Percentiles rank a stretch among this genome's conserved stretches.
Conservation (phyloP, 2,888 invertebrate species). For the Gortyna flavago region DNA sequence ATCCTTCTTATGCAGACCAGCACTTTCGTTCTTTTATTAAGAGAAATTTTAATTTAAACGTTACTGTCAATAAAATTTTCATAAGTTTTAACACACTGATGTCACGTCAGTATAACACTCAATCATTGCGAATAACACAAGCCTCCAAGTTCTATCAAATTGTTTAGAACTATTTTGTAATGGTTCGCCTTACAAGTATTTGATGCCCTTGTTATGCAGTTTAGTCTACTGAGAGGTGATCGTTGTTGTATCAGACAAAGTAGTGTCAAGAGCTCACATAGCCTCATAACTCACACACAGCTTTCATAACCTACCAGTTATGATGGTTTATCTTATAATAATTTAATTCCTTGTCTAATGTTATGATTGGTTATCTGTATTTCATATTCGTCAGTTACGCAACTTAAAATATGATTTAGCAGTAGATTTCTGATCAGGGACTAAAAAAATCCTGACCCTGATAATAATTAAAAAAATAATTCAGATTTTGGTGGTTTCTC, state of each 20-base stretch:
- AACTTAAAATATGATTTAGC: not conserved
- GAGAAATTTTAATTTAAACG: too few relatives aligned
- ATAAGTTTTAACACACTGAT: conserved; percentile 52
- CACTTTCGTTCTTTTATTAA: too few relatives aligned
- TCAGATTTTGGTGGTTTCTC: not conserved
- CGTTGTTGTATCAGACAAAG: too few relatives aligned
- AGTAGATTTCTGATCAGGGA: not conserved
- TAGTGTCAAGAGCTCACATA: too few relatives aligned
- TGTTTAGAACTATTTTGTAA: conserved; percentile 57
- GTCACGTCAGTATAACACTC: conserved; percentile 70
- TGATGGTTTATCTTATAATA: not conserved
- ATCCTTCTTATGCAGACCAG: too few relatives aligned
- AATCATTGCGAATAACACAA: conserved; percentile 70
- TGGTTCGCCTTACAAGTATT: conserved; percentile 25
- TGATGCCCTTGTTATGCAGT: not conserved
- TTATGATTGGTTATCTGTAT: not conserved
- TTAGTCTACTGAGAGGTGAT: not conserved
- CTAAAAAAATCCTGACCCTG: too few relatives aligned
- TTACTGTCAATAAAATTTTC: too few relatives aligned
- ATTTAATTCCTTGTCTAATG: not conserved
- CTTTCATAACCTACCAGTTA: too few relatives aligned
- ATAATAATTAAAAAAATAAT: too few relatives aligned
- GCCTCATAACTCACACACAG: too few relatives aligned
- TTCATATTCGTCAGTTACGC: not conserved
- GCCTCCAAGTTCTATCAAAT: conserved; percentile 65